Conservation (phyloP, 2,113 vertebrate genomes). For the Melierax canorus region DNA sequence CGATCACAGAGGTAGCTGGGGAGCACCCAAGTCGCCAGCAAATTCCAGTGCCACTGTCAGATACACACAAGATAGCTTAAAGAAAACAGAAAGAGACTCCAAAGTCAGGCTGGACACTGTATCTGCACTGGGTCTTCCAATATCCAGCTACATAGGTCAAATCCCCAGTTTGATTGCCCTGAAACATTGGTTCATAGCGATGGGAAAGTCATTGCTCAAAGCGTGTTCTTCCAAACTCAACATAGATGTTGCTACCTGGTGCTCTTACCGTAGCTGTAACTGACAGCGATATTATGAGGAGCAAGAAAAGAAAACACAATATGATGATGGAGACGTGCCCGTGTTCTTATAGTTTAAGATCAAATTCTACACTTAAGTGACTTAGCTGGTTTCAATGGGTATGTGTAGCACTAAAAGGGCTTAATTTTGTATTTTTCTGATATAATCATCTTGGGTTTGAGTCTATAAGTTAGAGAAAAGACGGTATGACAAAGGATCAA, state of each 20-base stretch:
- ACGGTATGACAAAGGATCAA: background rate
- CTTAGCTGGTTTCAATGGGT: background rate
- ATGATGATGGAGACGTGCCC: accelerated
- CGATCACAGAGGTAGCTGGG: background rate
- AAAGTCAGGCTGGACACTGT: background rate
- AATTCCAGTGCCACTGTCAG: background rate
- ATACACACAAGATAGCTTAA: background rate
- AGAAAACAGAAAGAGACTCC: background rate
- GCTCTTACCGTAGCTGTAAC: background rate
- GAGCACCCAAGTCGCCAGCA: accelerated
- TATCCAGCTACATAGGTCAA: background rate
- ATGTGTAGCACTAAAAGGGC: background rate
- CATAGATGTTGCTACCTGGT: background rate
- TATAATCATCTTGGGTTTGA: background rate
- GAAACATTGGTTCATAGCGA: background rate
- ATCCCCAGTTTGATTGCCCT: background rate
- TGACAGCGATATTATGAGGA: background rate
- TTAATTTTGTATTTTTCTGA: background rate
- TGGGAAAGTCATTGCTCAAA: background rate
- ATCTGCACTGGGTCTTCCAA: background rate
- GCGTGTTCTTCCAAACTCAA: background rate
- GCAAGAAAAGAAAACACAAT: background rate
- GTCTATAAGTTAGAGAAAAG: background rate
- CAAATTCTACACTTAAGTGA: background rate
- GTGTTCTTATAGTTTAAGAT: background rate